Conservation (phyloP, 1,140 invertebrate species). For the Branchinecta lindahli region DNA sequence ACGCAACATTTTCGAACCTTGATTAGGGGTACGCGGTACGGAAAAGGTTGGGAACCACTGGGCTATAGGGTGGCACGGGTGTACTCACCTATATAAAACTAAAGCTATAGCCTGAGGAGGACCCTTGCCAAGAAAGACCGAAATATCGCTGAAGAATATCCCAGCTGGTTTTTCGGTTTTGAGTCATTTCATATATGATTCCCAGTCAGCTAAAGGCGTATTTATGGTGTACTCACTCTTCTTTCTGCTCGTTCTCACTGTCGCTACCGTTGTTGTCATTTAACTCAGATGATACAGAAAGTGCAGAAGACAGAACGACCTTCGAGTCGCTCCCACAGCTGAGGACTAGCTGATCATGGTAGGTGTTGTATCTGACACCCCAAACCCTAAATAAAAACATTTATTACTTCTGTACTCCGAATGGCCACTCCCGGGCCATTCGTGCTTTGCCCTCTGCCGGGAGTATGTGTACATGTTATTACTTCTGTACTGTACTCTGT, state of each 20-base stretch:
- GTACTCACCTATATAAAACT: slow-evolving; percentile 2
- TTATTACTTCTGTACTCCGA: slow-evolving; percentile 16
- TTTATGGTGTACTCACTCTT: slow-evolving; percentile 12
- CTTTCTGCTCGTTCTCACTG: slow-evolving; percentile 30
- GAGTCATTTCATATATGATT: no score
- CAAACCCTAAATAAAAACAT: slow-evolving; percentile 50
- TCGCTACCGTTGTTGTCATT: slow-evolving; percentile 38
- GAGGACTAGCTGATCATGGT: slow-evolving; percentile 90
- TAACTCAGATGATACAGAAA: slow-evolving; percentile 69
- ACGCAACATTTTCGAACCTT: no score
- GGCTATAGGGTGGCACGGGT: no score
- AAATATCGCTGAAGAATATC: no score
- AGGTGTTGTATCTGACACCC: slow-evolving; percentile 83
- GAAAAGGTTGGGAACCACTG: no score
- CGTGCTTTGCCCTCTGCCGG: no score
- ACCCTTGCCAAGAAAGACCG: no score
- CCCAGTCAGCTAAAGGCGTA: background rate
- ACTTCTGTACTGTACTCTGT: background rate
- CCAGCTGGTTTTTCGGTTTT: no score
- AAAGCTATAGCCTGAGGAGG: background rate
- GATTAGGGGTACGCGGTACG: no score
- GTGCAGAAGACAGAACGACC: slow-evolving; percentile 68
- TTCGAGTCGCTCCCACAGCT: slow-evolving; percentile 86
- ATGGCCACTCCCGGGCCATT: background rate
- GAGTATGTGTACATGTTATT: background rate